Conservation (phyloP, 2,797 vertebrate species). For the Manis pentadactyla region DNA sequence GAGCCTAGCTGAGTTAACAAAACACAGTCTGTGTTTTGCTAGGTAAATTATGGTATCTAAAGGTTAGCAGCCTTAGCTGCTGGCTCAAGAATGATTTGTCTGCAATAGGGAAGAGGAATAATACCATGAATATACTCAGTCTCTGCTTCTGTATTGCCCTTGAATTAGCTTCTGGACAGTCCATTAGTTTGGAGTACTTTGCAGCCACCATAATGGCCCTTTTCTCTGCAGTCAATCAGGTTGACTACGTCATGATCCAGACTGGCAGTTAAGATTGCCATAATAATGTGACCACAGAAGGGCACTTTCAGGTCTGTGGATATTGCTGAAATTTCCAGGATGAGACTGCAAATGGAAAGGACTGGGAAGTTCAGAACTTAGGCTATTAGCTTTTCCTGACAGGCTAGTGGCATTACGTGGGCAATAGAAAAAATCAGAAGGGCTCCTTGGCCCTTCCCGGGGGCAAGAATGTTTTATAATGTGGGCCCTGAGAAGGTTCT, state of each 20-base stretch:
- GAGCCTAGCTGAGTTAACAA: not conserved
- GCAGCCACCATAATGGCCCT: not conserved
- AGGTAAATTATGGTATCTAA: not conserved
- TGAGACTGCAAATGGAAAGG: not conserved
- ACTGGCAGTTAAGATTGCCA: not conserved
- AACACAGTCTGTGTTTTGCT: not conserved
- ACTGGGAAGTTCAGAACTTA: not conserved
- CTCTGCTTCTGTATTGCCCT: not conserved
- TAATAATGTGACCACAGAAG: not conserved
- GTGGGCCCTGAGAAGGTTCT: not conserved
- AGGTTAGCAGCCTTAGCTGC: not conserved
- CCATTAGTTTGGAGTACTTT: not conserved
- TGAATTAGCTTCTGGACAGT: not conserved
- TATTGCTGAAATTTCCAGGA: not conserved
- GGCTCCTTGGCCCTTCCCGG: not conserved
- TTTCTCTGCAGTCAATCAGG: not conserved
- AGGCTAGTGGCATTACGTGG: not conserved
- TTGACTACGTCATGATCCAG: not conserved
- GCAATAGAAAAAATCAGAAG: not conserved
- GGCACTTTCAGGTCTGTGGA: not conserved
- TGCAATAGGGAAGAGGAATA: not conserved
- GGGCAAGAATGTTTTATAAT: not conserved
- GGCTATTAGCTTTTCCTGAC: not conserved
- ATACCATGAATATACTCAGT: not conserved
- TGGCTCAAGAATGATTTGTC: not conserved